These are phyloP conservation scores for Drosophila kuntzei DNA, from an alignment of 2,888 invertebrate genomes.

Conservation along the genomic window DNA sequence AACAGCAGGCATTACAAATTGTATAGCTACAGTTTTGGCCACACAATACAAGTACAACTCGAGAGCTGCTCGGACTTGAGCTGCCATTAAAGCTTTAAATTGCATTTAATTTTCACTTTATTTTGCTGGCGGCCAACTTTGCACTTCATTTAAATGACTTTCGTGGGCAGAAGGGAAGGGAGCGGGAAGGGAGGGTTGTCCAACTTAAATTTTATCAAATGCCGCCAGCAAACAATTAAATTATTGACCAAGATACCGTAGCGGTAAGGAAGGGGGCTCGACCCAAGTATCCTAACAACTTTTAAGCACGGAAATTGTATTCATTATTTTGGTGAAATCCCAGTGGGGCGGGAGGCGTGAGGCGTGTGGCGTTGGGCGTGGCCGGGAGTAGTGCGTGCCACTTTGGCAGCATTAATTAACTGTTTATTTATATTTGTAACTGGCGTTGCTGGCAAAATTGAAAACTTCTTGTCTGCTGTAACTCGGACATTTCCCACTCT, in stretches of 20 bases:
- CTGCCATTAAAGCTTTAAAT: slow-evolving; percentile 59
- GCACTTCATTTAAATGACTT: slow-evolving; percentile 67
- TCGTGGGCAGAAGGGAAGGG: neutral
- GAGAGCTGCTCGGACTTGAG: slow-evolving; percentile 10
- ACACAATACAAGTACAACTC: neutral
- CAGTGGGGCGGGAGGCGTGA: slow-evolving; percentile 1
- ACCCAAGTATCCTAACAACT: slow-evolving; percentile 32
- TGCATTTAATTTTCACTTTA: slow-evolving; percentile 45
- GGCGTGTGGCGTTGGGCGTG: slow-evolving; percentile 6
- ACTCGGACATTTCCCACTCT: slow-evolving; percentile 1
- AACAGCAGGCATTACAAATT: slow-evolving; percentile 29
- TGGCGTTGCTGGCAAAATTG: slow-evolving; percentile 41
- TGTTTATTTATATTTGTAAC: slow-evolving; percentile 66
- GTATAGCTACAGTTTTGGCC: slow-evolving; percentile 35
- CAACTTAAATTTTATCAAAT: slow-evolving; percentile 55
- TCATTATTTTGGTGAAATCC: slow-evolving; percentile 53
- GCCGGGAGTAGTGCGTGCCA: slow-evolving; percentile 20
- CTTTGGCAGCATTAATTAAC: slow-evolving; percentile 67
- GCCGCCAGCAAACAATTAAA: slow-evolving; percentile 68
- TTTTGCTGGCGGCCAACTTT: slow-evolving; percentile 52
- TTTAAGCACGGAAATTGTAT: slow-evolving; percentile 63
- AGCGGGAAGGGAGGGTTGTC: neutral
- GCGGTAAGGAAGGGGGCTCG: neutral
- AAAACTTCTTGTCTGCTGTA: slow-evolving; percentile 45
- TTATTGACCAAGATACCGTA: slow-evolving; percentile 51